A percentile compares a stretch with the other conserved stretches of the same genome.
Conservation (phyloP, 2,113 vertebrate genomes). For the Corythoichthys intestinalis region DNA sequence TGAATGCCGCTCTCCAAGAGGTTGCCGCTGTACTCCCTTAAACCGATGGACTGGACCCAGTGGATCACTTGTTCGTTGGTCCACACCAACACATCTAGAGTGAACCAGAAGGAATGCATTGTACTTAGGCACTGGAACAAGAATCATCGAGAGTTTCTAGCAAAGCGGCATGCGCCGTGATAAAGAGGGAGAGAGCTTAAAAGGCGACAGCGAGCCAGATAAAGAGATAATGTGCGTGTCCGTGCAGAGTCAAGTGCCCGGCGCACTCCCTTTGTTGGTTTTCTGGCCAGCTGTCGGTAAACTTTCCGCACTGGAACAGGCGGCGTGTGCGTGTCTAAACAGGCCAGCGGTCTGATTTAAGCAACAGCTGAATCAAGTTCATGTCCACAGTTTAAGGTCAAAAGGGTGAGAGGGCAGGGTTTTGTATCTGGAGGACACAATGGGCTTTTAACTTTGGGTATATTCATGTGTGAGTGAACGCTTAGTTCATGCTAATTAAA, state of each 20-base stretch:
- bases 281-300: conserved; percentile 66
- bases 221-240: conserved; percentile 53
- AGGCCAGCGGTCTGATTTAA: conserved; percentile 55
- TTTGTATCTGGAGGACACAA: conserved; percentile 11
- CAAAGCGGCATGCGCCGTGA: neutral
- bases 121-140: neutral
- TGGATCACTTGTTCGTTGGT: conserved; percentile 95
- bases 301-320: conserved; percentile 67
- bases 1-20: conserved; percentile 89
- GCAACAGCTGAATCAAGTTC: conserved; percentile 72
- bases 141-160: neutral
- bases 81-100: conserved; percentile 90
- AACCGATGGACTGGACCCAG: conserved; percentile 91
- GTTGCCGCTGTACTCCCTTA: conserved; percentile 88
- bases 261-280: conserved; percentile 69
- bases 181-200: neutral
- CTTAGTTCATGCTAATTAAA: too few relatives aligned
- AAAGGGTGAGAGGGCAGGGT: conserved; percentile 48
- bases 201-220: conserved; percentile 14
- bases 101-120: neutral
- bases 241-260: conserved; percentile 53
- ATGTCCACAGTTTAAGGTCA: conserved; percentile 67
- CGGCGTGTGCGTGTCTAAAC: conserved; percentile 43
- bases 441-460: neutral
- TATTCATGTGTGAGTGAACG: too few relatives aligned